Evolutionary conservation across 2,113 vertebrate genomes (phyloP).

Genomic region (Peromyscus leucopus): DNA sequence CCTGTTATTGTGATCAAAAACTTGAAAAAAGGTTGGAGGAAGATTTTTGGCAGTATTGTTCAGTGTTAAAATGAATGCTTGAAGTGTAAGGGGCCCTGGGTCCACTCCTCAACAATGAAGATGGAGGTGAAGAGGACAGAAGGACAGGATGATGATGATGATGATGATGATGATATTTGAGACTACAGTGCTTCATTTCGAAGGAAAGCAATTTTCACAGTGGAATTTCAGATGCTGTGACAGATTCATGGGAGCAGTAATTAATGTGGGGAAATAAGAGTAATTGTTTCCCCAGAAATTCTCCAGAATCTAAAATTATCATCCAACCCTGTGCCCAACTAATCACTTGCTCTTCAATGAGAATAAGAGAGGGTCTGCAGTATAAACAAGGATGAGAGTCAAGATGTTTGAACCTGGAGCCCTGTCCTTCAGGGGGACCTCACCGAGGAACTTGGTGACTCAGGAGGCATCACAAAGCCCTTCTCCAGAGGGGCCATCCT

Average conservation of each 20-base stretch:
- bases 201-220: not conserved
- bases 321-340: not conserved
- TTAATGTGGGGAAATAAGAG: not conserved
- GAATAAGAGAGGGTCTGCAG: not conserved
- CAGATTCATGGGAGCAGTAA: not conserved
- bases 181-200: not conserved
- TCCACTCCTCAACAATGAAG: too few relatives aligned
- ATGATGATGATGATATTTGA: too few relatives aligned
- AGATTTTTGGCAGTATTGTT: not conserved
- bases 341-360: not conserved
- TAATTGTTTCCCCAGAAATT: not conserved
- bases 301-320: constrained; percentile 12
- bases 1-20: not conserved
- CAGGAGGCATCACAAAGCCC: not conserved
- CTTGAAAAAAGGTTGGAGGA: not conserved
- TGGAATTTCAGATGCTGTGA: constrained; percentile 21
- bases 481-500: not conserved
- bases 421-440: not conserved
- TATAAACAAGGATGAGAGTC: not conserved
- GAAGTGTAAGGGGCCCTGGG: not conserved
- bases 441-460: not conserved
- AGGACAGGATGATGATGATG: too few relatives aligned
- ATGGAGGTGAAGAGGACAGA: not conserved
- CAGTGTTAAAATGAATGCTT: not conserved
- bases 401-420: not conserved